Conservation (phyloP, 1,140 invertebrate species). For the Drosophila rufa region DNA sequence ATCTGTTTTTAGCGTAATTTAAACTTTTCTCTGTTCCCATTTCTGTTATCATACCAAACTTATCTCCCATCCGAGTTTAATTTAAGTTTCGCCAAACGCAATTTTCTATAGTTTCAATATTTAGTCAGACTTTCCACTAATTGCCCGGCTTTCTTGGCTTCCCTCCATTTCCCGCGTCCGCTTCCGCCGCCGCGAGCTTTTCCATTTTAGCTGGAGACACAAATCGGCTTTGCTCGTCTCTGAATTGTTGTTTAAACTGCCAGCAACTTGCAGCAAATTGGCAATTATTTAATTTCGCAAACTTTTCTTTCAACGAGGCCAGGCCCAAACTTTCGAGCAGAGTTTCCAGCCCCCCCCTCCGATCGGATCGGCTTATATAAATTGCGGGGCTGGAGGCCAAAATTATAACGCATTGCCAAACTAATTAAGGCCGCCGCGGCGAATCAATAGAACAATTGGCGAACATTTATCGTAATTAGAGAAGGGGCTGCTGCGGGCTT, state of each 20-base stretch:
- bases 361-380: conserved; percentile 47
- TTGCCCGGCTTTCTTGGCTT: conserved; percentile 37
- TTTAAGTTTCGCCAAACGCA: conserved; percentile 24
- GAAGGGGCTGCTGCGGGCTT: conserved; percentile 27
- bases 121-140: conserved; percentile 45
- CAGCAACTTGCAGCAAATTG: conserved; percentile 58
- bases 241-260: conserved; percentile 60
- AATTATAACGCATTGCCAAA: conserved; percentile 64
- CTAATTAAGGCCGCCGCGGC: conserved; percentile 46
- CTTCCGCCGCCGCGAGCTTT: conserved; percentile 3
- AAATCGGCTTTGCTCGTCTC: conserved; percentile 45
- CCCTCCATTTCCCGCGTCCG: background rate
- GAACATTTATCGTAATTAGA: conserved; percentile 58
- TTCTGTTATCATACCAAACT: conserved; percentile 7
- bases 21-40: background rate
- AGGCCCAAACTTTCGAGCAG: conserved; percentile 22
- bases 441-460: conserved; percentile 58
- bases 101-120: conserved; percentile 42
- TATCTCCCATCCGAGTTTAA: conserved; percentile 10
- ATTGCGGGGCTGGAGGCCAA: conserved; percentile 33
- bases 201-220: conserved; percentile 28
- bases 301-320: conserved; percentile 32
- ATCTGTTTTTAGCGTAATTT: background rate
- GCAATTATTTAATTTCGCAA: conserved; percentile 61
- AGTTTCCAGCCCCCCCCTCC: background rate